phyloP scores from a whole-genome alignment of 2,797 vertebrate genomes.

The Vireo griseus region DNA sequence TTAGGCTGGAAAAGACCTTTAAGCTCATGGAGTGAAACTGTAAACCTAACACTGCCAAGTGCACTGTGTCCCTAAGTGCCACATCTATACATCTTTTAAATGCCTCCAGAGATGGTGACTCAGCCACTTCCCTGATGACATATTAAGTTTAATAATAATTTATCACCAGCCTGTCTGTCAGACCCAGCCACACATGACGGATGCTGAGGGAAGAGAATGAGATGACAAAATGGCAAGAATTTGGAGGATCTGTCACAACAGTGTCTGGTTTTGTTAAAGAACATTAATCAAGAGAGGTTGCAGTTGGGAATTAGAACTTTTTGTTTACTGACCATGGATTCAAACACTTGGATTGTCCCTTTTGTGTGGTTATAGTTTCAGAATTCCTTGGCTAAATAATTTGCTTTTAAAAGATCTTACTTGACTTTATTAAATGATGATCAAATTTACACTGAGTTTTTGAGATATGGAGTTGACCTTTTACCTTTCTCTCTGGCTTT shows the following conservation, averaged over 20 bases:
- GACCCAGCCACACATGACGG: neutral
- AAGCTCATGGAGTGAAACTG: neutral
- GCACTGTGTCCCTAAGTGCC: neutral
- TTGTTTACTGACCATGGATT: neutral
- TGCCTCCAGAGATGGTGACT: neutral
- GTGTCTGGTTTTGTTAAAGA: neutral
- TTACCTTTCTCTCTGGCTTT: neutral
- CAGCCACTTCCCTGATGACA: neutral
- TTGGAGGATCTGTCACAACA: neutral
- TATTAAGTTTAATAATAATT: neutral
- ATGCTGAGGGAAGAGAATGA: neutral
- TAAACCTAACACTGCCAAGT: neutral
- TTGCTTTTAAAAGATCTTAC: neutral
- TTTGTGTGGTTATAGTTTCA: neutral
- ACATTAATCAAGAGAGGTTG: neutral
- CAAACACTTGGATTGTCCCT: neutral
- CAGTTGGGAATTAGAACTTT: neutral
- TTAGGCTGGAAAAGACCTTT: neutral
- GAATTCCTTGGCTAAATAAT: neutral
- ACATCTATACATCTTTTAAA: neutral
- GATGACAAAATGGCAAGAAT: neutral
- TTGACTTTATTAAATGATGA: neutral
- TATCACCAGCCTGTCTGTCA: neutral
- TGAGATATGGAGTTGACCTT: neutral
- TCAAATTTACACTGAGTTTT: neutral